Percentiles rank a stretch among this genome's conserved stretches.
phyloP scores from a whole-genome alignment of 2,113 vertebrate genomes.

The Connochaetes taurinus region DNA sequence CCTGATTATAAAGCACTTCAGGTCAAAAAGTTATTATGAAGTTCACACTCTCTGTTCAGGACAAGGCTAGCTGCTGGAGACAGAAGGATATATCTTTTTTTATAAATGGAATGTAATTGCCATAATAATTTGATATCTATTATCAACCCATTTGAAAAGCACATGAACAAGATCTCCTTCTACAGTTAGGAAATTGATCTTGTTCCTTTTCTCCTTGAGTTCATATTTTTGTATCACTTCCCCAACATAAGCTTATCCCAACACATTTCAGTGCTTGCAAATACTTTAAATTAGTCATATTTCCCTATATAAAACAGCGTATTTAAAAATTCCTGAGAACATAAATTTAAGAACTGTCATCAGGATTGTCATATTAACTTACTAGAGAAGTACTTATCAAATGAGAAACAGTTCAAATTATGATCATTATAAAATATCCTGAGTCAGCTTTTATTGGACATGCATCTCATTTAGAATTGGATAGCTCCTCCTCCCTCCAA shows the following conservation, averaged over 20 bases:
- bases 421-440: background rate
- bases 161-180: background rate
- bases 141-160: background rate
- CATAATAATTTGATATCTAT: background rate
- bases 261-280: background rate
- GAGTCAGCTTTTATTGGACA: background rate
- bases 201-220: background rate
- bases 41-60: background rate
- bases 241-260: background rate
- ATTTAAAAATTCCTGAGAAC: background rate
- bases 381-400: background rate
- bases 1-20: background rate
- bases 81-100: background rate
- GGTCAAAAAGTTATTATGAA: background rate
- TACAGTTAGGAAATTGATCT: background rate
- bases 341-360: background rate
- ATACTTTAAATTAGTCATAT: background rate
- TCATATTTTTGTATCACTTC: background rate
- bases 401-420: background rate
- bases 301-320: background rate
- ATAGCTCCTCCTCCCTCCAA: background rate
- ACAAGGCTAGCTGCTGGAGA: background rate
- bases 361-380: background rate
- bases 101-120: background rate
- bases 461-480: background rate